phyloP scores from a whole-genome alignment of 2,888 invertebrate species.

The Acronicta leporina region DNA sequence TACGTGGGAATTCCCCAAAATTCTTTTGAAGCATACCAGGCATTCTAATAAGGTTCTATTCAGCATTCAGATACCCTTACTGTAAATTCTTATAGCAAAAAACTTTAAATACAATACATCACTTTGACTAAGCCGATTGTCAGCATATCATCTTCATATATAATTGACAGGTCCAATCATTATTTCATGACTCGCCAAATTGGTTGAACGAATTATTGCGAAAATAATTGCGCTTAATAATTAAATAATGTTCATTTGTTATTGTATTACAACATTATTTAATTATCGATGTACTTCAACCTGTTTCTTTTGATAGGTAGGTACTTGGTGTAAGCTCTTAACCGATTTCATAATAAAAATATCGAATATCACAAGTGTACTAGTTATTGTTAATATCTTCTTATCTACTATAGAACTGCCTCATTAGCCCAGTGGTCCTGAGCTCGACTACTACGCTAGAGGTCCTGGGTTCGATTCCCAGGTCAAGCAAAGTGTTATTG shows the following conservation, averaged over 20 bases:
- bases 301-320: not conserved
- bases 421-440: too few species aligned
- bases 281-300: slow-evolving; percentile 2
- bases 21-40: not conserved
- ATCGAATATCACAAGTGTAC: too few species aligned
- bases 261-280: slow-evolving; percentile 11
- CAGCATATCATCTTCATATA: slow-evolving; percentile 15
- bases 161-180: slow-evolving; percentile 48
- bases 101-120: slow-evolving; percentile 14
- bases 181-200: slow-evolving; percentile 36
- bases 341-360: too few species aligned
- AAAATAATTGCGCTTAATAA: slow-evolving; percentile 34
- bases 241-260: slow-evolving; percentile 18
- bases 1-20: too few species aligned
- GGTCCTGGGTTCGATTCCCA: too few species aligned
- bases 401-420: too few species aligned
- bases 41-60: not conserved
- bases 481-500: too few species aligned
- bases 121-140: slow-evolving; percentile 19
- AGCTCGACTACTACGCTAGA: too few species aligned
- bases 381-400: too few species aligned
- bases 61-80: not conserved
- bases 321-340: not conserved
- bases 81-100: not conserved
- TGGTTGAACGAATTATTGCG: slow-evolving; percentile 34